A percentile compares a stretch with the other conserved stretches of the same genome.
Evolutionary conservation across 35 echinoderm and acorn worm genomes (phyloP).

Genomic region (Heliocidaris erythrogramma): DNA sequence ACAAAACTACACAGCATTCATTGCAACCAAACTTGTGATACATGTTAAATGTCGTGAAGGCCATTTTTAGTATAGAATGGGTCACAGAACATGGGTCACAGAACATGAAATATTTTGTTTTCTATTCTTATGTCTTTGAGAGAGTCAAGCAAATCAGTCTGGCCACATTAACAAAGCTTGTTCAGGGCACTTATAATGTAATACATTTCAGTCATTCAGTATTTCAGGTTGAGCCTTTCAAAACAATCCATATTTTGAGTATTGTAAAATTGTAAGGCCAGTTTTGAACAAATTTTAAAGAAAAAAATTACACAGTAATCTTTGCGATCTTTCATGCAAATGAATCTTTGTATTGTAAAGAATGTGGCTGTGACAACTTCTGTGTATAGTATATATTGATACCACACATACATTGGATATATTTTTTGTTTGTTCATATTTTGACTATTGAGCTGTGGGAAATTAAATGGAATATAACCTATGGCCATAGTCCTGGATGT

Average conservation of each 20-base stretch:
- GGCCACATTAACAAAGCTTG: not conserved
- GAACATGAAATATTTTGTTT: no score
- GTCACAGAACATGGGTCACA: no score
- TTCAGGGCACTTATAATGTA: no score
- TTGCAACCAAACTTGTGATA: no score
- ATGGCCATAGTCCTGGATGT: not conserved
- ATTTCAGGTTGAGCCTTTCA: not conserved
- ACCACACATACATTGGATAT: not conserved
- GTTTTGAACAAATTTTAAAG: not conserved
- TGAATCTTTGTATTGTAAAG: no score
- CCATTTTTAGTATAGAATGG: no score
- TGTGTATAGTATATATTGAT: no score
- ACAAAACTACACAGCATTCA: no score
- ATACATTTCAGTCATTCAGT: no score
- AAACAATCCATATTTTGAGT: not conserved
- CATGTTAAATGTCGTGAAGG: no score
- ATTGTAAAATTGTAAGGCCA: not conserved
- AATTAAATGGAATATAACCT: not conserved
- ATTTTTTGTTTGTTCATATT: not conserved
- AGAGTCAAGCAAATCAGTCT: not conserved
- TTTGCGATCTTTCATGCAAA: no score
- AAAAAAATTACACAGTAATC: not conserved
- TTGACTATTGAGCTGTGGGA: not conserved
- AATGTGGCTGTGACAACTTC: no score
- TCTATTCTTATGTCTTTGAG: not conserved